Percentiles rank a stretch among this genome's conserved stretches.
phyloP scores from a whole-genome alignment of 2,888 invertebrate species.

The Dasypogon diadema region DNA sequence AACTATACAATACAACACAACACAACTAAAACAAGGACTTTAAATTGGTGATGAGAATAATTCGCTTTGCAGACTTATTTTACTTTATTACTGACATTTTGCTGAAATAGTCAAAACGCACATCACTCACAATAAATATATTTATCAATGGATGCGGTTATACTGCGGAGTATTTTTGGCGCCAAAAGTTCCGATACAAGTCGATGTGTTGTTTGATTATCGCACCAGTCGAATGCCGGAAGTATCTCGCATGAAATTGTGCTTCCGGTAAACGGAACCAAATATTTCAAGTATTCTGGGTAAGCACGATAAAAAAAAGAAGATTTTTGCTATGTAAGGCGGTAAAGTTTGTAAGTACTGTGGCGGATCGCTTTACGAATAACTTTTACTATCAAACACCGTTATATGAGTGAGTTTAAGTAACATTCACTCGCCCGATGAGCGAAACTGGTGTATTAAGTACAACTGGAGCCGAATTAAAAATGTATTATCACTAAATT shows the following conservation, averaged over 20 bases:
- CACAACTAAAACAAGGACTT: slow-evolving; percentile 14
- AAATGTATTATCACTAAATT: slow-evolving; percentile 25
- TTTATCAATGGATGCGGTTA: not conserved
- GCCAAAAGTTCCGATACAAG: slow-evolving; percentile 38
- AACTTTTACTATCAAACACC: slow-evolving; percentile 20
- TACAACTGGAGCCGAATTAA: not conserved
- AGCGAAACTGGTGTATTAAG: not conserved
- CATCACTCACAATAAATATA: slow-evolving; percentile 30
- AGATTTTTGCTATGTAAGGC: slow-evolving; percentile 1
- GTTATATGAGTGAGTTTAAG: slow-evolving; percentile 20
- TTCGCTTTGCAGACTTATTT: not conserved
- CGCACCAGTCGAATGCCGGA: slow-evolving; percentile 23
- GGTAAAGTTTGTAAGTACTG: slow-evolving; percentile 19
- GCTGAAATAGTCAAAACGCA: slow-evolving; percentile 31
- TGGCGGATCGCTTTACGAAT: not conserved
- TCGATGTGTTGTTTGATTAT: not conserved
- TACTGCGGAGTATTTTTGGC: slow-evolving; percentile 17
- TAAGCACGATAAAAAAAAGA: slow-evolving; percentile 18
- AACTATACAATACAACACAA: slow-evolving; percentile 8
- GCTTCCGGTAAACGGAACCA: slow-evolving; percentile 39
- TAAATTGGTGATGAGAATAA: not conserved
- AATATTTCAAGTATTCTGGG: slow-evolving; percentile 34
- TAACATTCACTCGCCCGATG: not conserved
- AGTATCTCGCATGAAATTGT: slow-evolving; percentile 1
- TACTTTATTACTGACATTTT: slow-evolving; percentile 49